A percentile compares a stretch with the other conserved stretches of the same genome.
Evolutionary conservation across 2,797 vertebrate species (phyloP).

Genomic region (Acridotheres tristis): DNA sequence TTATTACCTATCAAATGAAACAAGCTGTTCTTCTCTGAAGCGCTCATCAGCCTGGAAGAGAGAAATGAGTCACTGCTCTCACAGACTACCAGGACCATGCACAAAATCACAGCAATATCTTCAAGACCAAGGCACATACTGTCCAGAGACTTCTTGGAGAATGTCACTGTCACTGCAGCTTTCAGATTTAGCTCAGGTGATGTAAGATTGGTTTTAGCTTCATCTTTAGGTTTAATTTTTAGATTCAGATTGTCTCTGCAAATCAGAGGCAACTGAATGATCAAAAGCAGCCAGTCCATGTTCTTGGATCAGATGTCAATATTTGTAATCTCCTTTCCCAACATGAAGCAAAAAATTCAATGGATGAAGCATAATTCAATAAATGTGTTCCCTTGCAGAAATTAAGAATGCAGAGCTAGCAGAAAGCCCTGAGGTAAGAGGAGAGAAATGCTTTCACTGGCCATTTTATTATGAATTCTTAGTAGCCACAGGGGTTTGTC

Average conservation of each 20-base stretch:
- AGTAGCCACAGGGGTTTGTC: not conserved
- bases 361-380: not conserved
- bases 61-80: conserved; percentile 1
- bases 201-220: not conserved
- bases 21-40: conserved; percentile 89
- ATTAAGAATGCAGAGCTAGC: not conserved
- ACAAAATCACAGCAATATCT: not conserved
- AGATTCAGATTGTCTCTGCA: not conserved
- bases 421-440: not conserved
- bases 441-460: not conserved
- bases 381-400: not conserved
- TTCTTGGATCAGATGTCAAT: not conserved
- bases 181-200: not conserved
- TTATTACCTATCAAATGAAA: conserved; percentile 93
- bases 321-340: not conserved
- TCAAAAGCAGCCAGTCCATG: not conserved
- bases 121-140: not conserved
- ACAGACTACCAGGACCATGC: not conserved
- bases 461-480: not conserved
- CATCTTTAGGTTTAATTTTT: not conserved
- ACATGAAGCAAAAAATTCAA: not conserved
- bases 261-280: not conserved
- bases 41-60: conserved; percentile 84
- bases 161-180: not conserved
- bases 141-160: not conserved